Base-by-base conservation (phyloP, 2,797 vertebrate species). In the Hapalemur alaotrensis region DNA sequence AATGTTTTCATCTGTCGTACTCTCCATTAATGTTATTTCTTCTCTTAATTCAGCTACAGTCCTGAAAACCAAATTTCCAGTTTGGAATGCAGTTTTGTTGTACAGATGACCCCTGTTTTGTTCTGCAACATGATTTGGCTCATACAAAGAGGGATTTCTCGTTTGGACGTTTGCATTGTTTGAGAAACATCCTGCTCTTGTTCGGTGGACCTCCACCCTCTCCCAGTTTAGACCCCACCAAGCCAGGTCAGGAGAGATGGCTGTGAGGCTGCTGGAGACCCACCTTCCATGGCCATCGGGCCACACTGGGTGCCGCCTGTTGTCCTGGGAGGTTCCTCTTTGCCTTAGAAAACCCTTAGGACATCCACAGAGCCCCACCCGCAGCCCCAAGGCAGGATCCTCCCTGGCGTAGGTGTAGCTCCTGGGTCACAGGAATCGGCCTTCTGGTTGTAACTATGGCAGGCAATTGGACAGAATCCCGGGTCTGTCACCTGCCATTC, bases 11-110 rank as follows among this genome's bases (percentile, higher is more conserved):
- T 75, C 61, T 63, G 54, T 76, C 54, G 89, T 81, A 48, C 63
- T 61, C 41, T 52, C 43, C 78, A 28, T 92, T 78, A 25, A 14
- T 87, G 92, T 79, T 69, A 88, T 73, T 91, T 92, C 85, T 76
- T 89, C 67, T 80, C 82, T 93, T 65, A 89, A 79, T 95, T 67
- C n/a, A 72, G 61, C 72, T 65, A 15, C 32, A 73, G 43, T 95
- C 57, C 82, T 79, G 61, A 91, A 85, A 92, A 87, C 7, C 35
- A 18, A 48, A 80, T 75, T 92, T 75, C 23, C 20, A 59, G 32
- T 75, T 89, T 73, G 32, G 32, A 80, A 73, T 41, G 23, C 23
- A 54, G n/a, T 84, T 96, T 85, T 61, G 22, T 85, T 86, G 41
- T 35, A 79, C 72, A 93, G 72, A 75, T 83, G 59, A 70, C 43